Evolutionary conservation across 2,113 vertebrate genomes (phyloP).

Genomic region (Bettongia penicillata): DNA sequence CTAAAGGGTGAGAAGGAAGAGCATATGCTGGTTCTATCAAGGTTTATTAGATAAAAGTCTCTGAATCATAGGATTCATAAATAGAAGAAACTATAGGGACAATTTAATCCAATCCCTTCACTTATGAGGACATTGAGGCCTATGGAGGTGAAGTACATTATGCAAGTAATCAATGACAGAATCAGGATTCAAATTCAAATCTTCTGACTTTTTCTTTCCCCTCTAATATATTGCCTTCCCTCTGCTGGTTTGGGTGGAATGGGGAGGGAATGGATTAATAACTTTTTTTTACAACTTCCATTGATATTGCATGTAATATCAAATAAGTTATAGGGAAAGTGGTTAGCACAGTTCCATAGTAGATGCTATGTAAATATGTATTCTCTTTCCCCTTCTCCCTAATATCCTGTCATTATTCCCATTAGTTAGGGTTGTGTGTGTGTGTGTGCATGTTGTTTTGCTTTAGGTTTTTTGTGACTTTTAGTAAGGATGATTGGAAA

Average conservation of each 20-base stretch:
- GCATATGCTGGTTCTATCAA: not conserved
- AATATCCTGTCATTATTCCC: not conserved
- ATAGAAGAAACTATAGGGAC: not conserved
- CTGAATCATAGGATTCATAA: not conserved
- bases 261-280: not conserved
- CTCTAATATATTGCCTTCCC: not conserved
- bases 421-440: not conserved
- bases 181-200: not conserved
- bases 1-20: not conserved
- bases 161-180: not conserved
- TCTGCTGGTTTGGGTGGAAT: not conserved
- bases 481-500: not conserved
- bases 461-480: not conserved
- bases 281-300: not conserved
- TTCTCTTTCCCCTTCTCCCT: not conserved
- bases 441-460: not conserved
- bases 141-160: not conserved
- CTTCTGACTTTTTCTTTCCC: not conserved
- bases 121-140: not conserved
- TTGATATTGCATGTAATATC: not conserved
- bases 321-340: not conserved
- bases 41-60: not conserved
- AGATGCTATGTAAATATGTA: not conserved
- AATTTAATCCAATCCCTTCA: not conserved
- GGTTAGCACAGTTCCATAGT: not conserved